A percentile compares a stretch with the other conserved stretches of the same genome.
These are phyloP conservation scores for Scaptodrosophila lebanonensis DNA, from an alignment of 1,140 invertebrate species.

Conservation along the genomic window DNA sequence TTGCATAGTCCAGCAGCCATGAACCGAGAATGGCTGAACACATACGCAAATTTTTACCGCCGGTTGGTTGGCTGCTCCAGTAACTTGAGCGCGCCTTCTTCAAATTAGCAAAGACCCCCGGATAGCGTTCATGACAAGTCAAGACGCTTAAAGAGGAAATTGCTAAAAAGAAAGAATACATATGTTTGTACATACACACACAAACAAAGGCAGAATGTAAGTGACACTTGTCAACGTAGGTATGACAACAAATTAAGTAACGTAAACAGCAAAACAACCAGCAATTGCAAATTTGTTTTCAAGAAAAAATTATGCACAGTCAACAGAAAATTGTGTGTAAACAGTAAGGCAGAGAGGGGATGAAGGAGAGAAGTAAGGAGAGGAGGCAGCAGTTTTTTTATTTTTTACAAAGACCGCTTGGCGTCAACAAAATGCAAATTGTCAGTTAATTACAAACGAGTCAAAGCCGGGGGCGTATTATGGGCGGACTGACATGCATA, in stretches of 20 bases:
- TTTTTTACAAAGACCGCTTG: not conserved
- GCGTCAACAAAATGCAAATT: conserved; percentile 48
- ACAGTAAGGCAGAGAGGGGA: too few species aligned
- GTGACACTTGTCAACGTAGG: conserved; percentile 1
- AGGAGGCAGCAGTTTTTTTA: too few species aligned
- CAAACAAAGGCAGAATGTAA: conserved; percentile 2
- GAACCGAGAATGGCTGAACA: too few species aligned
- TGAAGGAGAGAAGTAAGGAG: not conserved
- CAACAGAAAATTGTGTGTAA: conserved; percentile 13
- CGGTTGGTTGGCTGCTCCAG: not conserved
- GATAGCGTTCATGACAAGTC: too few species aligned
- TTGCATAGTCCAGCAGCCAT: conserved; percentile 16
- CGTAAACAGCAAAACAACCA: conserved; percentile 28
- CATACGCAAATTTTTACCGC: too few species aligned
- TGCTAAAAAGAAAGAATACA: too few species aligned
- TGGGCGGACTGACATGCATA: not conserved
- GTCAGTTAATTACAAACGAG: conserved; percentile 44
- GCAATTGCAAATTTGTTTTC: conserved; percentile 21
- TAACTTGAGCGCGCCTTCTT: not conserved
- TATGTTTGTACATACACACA: too few species aligned
- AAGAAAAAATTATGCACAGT: conserved; percentile 20
- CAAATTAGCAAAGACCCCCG: conserved; percentile 4
- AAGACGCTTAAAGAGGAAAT: too few species aligned
- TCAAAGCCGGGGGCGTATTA: not conserved
- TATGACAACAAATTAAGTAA: conserved; percentile 30